Conservation (phyloP, 2,113 vertebrate species). For the Oryzias melastigma region DNA sequence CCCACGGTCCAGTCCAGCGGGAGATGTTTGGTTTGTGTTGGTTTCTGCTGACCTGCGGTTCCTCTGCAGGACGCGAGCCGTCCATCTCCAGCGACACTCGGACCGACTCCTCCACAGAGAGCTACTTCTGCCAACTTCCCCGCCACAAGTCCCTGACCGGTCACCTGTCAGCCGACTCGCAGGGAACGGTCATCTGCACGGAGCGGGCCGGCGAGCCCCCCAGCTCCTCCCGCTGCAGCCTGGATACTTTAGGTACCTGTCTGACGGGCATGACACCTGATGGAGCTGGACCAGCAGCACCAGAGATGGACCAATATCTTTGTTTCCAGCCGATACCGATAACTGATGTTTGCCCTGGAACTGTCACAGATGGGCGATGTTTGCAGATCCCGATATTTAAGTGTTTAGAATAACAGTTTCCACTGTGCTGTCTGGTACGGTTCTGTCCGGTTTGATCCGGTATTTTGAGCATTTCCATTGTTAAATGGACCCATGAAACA, state of each 20-base stretch:
- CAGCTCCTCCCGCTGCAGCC: constrained; percentile 85
- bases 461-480: no score
- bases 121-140: constrained; percentile 84
- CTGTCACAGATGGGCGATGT: no score
- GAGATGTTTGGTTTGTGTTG: neutral
- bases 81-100: constrained; percentile 96
- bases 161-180: constrained; percentile 94
- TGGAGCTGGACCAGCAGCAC: no score
- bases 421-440: no score
- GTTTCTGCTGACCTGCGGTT: constrained; percentile 3
- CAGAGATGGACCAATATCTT: no score
- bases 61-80: constrained; percentile 85
- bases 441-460: no score
- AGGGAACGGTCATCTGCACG: constrained; percentile 89
- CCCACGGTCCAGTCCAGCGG: constrained; percentile 53
- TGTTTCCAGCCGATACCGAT: no score
- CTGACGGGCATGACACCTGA: no score
- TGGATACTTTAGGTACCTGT: constrained; percentile 76
- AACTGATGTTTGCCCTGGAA: no score
- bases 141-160: constrained; percentile 91
- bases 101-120: constrained; percentile 95
- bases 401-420: no score
- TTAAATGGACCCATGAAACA: no score
- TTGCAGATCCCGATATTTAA: no score
- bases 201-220: constrained; percentile 77